Percentiles rank a stretch among this genome's conserved stretches.
Evolutionary conservation across 2,797 vertebrate species (phyloP).

Genomic region (Dipus sagitta): DNA sequence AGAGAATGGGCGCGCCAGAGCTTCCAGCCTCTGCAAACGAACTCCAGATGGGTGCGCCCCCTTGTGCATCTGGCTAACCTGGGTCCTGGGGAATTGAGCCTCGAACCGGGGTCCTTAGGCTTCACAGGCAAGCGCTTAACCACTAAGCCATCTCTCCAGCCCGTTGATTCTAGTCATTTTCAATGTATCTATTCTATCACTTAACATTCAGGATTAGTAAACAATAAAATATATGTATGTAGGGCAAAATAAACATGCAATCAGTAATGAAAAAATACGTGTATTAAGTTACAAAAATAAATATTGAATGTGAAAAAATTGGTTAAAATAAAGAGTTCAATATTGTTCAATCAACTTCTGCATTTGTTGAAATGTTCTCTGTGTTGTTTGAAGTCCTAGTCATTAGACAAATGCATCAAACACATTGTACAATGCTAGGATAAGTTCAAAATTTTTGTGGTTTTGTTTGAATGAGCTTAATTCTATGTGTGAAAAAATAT

Average conservation of each 20-base stretch:
- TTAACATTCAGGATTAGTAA: neutral
- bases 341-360: neutral
- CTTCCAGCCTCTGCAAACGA: too few relatives aligned
- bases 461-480: too few relatives aligned
- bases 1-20: too few relatives aligned
- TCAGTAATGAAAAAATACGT: neutral
- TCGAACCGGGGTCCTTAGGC: too few relatives aligned
- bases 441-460: neutral
- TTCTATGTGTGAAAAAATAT: neutral
- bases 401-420: neutral
- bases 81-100: too few relatives aligned
- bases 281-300: neutral
- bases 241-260: neutral
- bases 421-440: accelerated
- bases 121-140: too few relatives aligned
- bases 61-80: too few relatives aligned
- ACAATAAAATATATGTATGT: neutral
- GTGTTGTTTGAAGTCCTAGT: accelerated
- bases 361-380: neutral
- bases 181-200: neutral
- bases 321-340: neutral
- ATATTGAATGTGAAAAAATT: neutral
- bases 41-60: too few relatives aligned
- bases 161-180: neutral
- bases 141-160: too few relatives aligned